Evolutionary conservation across 2,113 vertebrate genomes (phyloP), one percentile per base, ranked within the genome.

Genomic region (Myrmophylax atrothorax): DNA sequence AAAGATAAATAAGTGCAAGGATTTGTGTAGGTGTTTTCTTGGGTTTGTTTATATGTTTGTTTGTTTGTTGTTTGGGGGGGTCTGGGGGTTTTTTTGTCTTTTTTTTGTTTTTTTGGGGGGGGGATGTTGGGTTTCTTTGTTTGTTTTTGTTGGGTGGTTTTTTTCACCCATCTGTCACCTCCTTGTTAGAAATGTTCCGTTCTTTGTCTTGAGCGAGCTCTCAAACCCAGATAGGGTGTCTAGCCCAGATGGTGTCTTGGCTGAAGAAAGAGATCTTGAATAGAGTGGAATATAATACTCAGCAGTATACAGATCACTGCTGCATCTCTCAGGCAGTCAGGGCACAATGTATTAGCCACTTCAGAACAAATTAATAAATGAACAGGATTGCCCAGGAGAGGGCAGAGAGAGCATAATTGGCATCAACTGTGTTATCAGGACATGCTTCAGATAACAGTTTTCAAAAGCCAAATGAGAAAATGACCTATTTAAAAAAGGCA

Each of bases 191-290:
- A 96, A 66, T 63, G 38, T 64, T 94, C 58, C 59, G 42, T 62
- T 86, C 53, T 84, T 84, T 52, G 23, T 76, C 58, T 92, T 76
- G 49, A 90, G 78, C n/a, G 46, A 95, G 40, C 42, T 90, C n/a
- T 88, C 70, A 88, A 93, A 70, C 9, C 8, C 59, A 77, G 83
- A 69, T 80, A 76, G n/a, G 8, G 55, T 92, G 68, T 73, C 76
- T 84, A 86, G 93, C 86, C 90, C 90, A 96, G 75, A n/a, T 95
- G 89, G 83, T 90, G 60, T 50, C 52, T 89, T 47, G 67, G 50
- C 33, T 93, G 76, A 92, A 77, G 53, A 62, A 38, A 10, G 16
- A 15, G 26, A 44, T 78, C 68, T 77, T 63, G 79, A 90, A 56
- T 31, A 78, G 18, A 62, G 33, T 37, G 29, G 47, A 78, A 55